phyloP scores from a whole-genome alignment of 2,888 invertebrate species.

The Parnassius orleans region DNA sequence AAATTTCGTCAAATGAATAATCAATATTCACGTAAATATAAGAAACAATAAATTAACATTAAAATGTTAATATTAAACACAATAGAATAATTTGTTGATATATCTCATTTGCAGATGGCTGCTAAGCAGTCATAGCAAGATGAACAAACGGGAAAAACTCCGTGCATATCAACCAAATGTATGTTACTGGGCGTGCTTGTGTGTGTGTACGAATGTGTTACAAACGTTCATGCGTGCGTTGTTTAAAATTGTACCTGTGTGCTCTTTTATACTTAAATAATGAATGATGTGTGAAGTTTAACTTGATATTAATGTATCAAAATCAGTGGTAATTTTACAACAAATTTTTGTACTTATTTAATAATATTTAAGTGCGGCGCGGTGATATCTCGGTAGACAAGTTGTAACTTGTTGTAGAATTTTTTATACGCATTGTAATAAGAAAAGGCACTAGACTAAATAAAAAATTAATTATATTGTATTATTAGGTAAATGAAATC shows the following conservation, averaged over 20 bases:
- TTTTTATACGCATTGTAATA: neutral
- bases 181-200: neutral
- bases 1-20: no score
- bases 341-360: no score
- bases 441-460: neutral
- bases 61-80: no score
- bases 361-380: no score
- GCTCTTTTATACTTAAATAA: neutral
- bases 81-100: no score
- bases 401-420: neutral
- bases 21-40: no score
- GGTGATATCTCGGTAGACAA: neutral
- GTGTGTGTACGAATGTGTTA: neutral
- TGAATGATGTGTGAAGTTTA: neutral
- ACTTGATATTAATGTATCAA: neutral
- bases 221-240: neutral
- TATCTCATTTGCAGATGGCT: no score
- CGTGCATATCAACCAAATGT: neutral
- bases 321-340: neutral
- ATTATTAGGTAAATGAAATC: constrained; percentile 15
- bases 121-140: no score
- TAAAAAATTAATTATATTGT: constrained; percentile 6
- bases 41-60: no score
- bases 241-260: neutral
- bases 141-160: neutral